phyloP scores from a whole-genome alignment of 2,888 invertebrate genomes.

The Thumatha senex region DNA sequence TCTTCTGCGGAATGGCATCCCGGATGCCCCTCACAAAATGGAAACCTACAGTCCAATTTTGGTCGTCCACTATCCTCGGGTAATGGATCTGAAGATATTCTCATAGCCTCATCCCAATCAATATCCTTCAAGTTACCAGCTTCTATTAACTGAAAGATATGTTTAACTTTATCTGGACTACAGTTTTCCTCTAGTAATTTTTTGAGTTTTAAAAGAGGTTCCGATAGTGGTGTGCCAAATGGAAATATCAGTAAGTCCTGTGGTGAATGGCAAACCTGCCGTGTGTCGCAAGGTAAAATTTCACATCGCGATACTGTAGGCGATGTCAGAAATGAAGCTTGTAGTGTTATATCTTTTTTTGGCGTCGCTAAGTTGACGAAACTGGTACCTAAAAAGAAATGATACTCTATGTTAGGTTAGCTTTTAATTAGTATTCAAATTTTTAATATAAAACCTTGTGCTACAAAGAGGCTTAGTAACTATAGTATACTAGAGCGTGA shows the following conservation, averaged over 20 bases:
- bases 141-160: not conserved
- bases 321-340: not conserved
- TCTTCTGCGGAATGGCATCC: not conserved
- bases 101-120: not conserved
- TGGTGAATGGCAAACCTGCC: not conserved
- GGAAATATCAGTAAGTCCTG: not conserved
- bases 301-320: conserved; percentile 1
- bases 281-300: not conserved
- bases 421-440: too few species aligned
- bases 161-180: not conserved
- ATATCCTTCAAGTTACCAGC: not conserved
- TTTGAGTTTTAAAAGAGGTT: not conserved
- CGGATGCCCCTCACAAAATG: not conserved
- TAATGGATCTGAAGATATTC: not conserved
- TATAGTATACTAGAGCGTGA: too few species aligned
- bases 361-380: not conserved
- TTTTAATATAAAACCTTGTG: too few species aligned
- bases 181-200: not conserved
- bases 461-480: too few species aligned
- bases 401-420: not conserved
- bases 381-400: not conserved
- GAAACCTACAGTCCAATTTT: not conserved
- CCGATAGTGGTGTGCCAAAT: not conserved
- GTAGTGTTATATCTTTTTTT: not conserved
- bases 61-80: not conserved